Base-by-base conservation (phyloP, 2,113 vertebrate genomes). In the Chauna torquata region DNA sequence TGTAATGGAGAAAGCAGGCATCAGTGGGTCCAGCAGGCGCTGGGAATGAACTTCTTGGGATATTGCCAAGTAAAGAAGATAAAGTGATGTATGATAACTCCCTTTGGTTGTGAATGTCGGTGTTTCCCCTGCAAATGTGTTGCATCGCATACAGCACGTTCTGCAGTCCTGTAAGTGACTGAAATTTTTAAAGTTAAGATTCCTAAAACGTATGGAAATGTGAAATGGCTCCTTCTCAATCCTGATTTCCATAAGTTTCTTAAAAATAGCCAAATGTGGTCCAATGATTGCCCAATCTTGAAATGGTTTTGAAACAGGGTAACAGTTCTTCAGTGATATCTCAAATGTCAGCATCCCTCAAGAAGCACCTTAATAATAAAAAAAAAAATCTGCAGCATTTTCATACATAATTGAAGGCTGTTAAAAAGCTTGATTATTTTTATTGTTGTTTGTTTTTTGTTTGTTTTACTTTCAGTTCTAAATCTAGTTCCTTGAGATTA, bases 51-150 rank as follows among this genome's bases (percentile, higher is more conserved):
- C 62, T 4, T 15, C 36, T 42, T 49, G 32, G 42, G 52, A 10
- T 82, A 36, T 19, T 40, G 49, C 54, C 54, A 8, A 45, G 45
- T 50, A 18, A 36, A 59, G 57, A 23, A 12, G 28, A 11, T 5
- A 19, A 61, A 78, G 25, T 2, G 30, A 9, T 9, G 15, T 3
- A 36, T 28, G 47, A 38, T 10, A 8, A 1, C 47, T 36, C 14
- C 40, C 14, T 2, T 32, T 27, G 40, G 16, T 8, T 86, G 57
- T 15, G 20, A 7, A 36, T 20, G 24, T 58, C 70, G 17, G n/a
- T 30, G 12, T 20, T 34, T 22, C 16, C 36, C 40, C 45, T 0
- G 0, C 0, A 1, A 1, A 3, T 5, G 27, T 8, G 10, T 3
- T 49, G 12, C 10, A 2, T 59, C n/a, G 6, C 34, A 7, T 9